These are phyloP conservation scores for Columbina picui DNA, from an alignment of 2,113 vertebrate species.

Conservation along the genomic window DNA sequence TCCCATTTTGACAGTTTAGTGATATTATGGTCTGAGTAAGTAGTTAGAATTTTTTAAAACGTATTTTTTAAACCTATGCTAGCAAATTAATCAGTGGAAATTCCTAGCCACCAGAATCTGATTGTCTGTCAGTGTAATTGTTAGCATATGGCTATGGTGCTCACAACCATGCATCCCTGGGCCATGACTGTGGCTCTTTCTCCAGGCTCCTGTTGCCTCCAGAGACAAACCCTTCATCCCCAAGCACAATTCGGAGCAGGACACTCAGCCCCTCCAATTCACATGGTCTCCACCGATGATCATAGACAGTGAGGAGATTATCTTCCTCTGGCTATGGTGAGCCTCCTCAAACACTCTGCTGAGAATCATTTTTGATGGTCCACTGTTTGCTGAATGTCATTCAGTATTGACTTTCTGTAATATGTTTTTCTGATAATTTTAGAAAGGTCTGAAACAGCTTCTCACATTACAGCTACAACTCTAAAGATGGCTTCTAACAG, in stretches of 20 bases:
- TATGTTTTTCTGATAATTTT: neutral
- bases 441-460: neutral
- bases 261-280: neutral
- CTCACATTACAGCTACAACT: neutral
- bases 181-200: neutral
- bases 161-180: fast-evolving
- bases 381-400: neutral
- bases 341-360: neutral
- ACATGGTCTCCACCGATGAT: fast-evolving
- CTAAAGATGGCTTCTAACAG: neutral
- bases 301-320: neutral
- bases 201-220: neutral
- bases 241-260: neutral
- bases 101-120: neutral
- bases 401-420: neutral
- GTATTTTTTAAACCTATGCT: neutral
- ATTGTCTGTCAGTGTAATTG: neutral
- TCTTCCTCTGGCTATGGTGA: neutral
- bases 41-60: neutral
- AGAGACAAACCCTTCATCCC: neutral
- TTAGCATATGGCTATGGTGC: fast-evolving
- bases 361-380: neutral
- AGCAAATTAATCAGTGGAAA: neutral
- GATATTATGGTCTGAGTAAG: neutral
- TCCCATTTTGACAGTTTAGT: neutral